These are phyloP conservation scores for Diplodus puntazzo DNA, from an alignment of 2,797 vertebrate genomes.

Conservation along the genomic window DNA sequence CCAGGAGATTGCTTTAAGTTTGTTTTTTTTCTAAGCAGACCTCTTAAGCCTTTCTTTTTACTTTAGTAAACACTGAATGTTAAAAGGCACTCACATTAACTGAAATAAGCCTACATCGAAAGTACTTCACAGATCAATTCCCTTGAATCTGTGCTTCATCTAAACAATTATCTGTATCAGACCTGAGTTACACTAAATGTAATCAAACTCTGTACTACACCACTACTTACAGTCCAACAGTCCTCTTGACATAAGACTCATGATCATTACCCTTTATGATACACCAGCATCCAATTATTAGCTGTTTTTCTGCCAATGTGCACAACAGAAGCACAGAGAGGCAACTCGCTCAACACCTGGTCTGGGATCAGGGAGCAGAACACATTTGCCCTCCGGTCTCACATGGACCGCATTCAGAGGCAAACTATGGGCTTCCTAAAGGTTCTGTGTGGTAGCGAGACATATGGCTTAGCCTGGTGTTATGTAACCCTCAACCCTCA, in stretches of 20 bases:
- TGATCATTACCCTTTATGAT: conserved; percentile 54
- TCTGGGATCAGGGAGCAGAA: conserved; percentile 77
- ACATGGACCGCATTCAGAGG: conserved; percentile 69
- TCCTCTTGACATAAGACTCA: conserved; percentile 25
- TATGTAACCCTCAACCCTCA: conserved; percentile 85
- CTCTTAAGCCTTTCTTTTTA: conserved; percentile 63
- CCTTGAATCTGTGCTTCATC: conserved; percentile 38
- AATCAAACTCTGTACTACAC: conserved; percentile 9
- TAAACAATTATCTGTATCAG: conserved; percentile 29
- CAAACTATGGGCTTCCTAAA: conserved; percentile 78
- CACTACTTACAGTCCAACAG: conserved; percentile 10
- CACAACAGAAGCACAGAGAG: conserved; percentile 69
- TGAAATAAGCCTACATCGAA: conserved; percentile 33
- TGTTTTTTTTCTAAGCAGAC: conserved; percentile 29
- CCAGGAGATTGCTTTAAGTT: conserved; percentile 67
- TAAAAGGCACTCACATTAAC: conserved; percentile 44
- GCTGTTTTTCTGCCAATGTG: conserved; percentile 68
- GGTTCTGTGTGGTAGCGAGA: conserved; percentile 83
- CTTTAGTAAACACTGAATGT: conserved; percentile 53
- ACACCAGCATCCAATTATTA: conserved; percentile 40
- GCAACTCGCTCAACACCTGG: conserved; percentile 83
- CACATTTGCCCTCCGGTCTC: conserved; percentile 76
- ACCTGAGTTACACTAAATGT: conserved; percentile 9
- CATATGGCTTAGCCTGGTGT: conserved; percentile 86
- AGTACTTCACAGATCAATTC: conserved; percentile 34